Evolutionary conservation across 2,113 vertebrate genomes (phyloP).

Genomic region (Xenotilapia longispinis): DNA sequence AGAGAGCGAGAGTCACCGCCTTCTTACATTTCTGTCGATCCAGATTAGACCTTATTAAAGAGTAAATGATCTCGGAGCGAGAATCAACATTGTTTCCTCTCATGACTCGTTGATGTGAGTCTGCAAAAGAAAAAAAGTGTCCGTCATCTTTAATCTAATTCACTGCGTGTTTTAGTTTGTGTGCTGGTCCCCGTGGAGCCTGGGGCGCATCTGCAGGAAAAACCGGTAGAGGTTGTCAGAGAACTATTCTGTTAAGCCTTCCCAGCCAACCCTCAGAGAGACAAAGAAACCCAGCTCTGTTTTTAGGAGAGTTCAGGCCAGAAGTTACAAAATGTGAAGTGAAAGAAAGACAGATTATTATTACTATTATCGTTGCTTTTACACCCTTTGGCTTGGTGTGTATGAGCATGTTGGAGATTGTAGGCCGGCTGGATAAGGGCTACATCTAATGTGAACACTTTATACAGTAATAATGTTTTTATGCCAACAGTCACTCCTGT

Average conservation of each 20-base stretch:
- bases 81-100: neutral
- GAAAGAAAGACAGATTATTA: neutral
- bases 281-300: neutral
- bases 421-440: neutral
- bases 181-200: slow-evolving; percentile 13
- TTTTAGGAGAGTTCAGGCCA: neutral
- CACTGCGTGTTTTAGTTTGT: neutral
- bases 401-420: neutral
- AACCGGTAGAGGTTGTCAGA: slow-evolving; percentile 71
- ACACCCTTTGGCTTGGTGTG: neutral
- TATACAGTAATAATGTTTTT: neutral
- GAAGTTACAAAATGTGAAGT: neutral
- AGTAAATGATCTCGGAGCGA: neutral
- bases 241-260: slow-evolving; percentile 9
- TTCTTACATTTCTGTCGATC: neutral
- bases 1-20: neutral
- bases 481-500: neutral
- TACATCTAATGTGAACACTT: neutral
- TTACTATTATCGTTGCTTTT: fast-evolving
- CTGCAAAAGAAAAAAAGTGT: neutral
- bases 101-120: neutral
- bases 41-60: neutral
- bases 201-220: slow-evolving; percentile 70
- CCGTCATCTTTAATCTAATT: slow-evolving; percentile 1
- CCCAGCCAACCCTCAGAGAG: neutral